A percentile compares a stretch with the other conserved stretches of the same genome.
phyloP scores from a whole-genome alignment of 2,888 invertebrate genomes.

The Chymomyza fuscimana region DNA sequence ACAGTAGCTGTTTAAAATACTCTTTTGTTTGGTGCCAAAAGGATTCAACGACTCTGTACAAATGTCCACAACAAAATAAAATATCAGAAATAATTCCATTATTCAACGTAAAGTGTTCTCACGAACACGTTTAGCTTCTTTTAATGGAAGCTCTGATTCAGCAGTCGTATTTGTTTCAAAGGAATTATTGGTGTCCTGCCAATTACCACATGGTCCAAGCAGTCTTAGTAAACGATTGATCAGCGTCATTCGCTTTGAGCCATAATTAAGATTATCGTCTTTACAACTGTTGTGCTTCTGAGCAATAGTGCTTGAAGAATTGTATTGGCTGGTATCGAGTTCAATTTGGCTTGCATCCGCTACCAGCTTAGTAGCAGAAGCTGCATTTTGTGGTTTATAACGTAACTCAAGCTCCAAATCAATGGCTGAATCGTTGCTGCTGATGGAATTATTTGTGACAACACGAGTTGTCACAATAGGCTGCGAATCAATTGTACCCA shows the following conservation, averaged over 20 bases:
- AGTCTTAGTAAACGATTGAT: slow-evolving; percentile 64
- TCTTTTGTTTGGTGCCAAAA: no score
- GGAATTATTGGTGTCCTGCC: slow-evolving; percentile 57
- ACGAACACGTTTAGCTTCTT: slow-evolving; percentile 24
- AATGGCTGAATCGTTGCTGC: slow-evolving; percentile 75
- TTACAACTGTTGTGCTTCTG: background rate
- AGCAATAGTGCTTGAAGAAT: background rate
- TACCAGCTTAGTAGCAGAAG: background rate
- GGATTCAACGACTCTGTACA: no score
- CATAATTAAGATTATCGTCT: background rate
- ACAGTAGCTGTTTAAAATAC: no score
- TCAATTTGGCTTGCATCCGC: background rate
- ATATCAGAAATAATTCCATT: no score
- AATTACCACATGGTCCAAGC: slow-evolving; percentile 71
- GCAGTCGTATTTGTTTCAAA: slow-evolving; percentile 28
- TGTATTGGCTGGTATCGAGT: slow-evolving; percentile 12
- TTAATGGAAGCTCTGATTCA: no score
- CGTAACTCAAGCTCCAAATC: slow-evolving; percentile 59
- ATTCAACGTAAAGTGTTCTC: no score
- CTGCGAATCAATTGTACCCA: background rate
- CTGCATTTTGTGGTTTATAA: background rate
- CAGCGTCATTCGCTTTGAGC: slow-evolving; percentile 45
- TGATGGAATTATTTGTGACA: slow-evolving; percentile 51
- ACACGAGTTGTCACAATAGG: slow-evolving; percentile 26
- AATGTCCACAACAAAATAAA: no score